Conservation (phyloP, 2,113 vertebrate species). For the Callipepla squamata region DNA sequence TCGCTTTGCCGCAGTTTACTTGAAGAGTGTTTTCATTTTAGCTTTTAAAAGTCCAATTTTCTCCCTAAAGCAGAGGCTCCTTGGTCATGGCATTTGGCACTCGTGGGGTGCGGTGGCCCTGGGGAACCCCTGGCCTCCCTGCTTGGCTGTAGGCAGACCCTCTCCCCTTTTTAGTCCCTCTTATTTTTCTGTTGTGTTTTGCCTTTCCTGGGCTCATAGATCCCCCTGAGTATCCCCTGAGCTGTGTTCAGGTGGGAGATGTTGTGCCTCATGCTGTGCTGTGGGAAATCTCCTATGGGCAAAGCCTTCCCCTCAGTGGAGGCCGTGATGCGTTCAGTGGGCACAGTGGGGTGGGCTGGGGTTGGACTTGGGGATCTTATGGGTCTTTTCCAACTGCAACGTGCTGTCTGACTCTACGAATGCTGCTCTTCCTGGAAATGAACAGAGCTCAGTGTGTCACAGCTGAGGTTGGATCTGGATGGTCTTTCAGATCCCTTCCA, state of each 20-base stretch:
- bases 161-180: background rate
- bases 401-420: background rate
- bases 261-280: background rate
- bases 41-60: background rate
- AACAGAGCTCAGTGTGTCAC: background rate
- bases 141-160: background rate
- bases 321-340: background rate
- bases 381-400: background rate
- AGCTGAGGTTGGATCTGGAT: background rate
- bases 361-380: too few species aligned
- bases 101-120: rapidly evolving
- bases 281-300: background rate
- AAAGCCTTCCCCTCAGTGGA: background rate
- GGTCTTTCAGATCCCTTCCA: background rate
- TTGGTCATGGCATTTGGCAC: rapidly evolving
- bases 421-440: background rate
- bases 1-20: slow-evolving; percentile 8
- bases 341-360: too few species aligned
- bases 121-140: background rate
- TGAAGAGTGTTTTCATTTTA: background rate
- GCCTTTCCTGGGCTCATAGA: background rate
- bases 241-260: background rate
- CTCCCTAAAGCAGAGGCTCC: background rate
- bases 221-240: background rate
- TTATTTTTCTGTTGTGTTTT: background rate